phyloP scores from a whole-genome alignment of 2,113 vertebrate genomes.

The Acrocephalus arundinaceus region DNA sequence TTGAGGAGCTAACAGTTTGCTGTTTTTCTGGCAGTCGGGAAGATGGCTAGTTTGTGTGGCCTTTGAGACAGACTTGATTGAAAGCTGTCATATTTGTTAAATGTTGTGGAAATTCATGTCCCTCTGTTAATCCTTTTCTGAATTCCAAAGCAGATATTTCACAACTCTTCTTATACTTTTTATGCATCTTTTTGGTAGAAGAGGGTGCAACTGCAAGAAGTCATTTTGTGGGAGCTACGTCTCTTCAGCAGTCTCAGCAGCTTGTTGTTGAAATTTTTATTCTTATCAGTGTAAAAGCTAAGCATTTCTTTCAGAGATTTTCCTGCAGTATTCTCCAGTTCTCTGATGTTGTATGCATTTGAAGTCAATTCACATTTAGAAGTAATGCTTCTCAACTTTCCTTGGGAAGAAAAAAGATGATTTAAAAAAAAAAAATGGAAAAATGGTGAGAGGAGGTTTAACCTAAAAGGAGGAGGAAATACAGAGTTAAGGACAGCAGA shows the following conservation, averaged over 20 bases:
- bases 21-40: not conserved
- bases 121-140: not conserved
- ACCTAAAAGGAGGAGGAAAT: not conserved
- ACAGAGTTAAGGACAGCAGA: not conserved
- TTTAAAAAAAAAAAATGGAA: too few species aligned
- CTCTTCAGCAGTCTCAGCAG: not conserved
- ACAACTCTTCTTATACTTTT: not conserved
- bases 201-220: not conserved
- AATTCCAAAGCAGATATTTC: not conserved
- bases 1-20: not conserved
- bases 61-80: not conserved
- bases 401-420: not conserved
- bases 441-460: not conserved
- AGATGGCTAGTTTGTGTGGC: not conserved
- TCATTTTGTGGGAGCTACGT: not conserved
- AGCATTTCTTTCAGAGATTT: not conserved
- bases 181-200: not conserved
- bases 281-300: not conserved
- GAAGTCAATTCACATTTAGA: not conserved
- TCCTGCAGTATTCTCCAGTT: not conserved
- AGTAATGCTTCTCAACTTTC: not conserved
- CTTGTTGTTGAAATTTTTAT: not conserved
- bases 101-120: not conserved
- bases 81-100: not conserved
- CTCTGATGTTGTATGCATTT: constrained; percentile 12